Base-by-base conservation (phyloP, 2,113 vertebrate genomes). In the Saccopteryx leptura region DNA sequence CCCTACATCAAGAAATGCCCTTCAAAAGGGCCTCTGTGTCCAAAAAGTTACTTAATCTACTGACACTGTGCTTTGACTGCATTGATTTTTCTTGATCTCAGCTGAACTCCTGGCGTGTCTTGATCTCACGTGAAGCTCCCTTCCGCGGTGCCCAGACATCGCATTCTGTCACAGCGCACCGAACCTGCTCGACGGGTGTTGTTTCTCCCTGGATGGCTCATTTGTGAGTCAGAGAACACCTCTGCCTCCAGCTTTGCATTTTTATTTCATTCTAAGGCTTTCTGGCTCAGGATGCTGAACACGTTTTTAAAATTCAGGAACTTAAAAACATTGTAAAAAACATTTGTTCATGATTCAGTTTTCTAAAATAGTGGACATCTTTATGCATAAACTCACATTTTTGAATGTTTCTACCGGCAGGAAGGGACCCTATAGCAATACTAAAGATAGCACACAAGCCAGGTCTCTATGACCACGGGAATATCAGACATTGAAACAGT, bases 141-240 rank as follows among this genome's bases (percentile, higher is more conserved):
- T 56, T 33, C 4, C 0, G 8, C 56, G 81, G 56, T 17, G 13
- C 56, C 63, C 66, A 46, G 85, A 66, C 21, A 66, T 28, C 39
- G 54, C 50, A 7, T 50, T 68, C 50, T 58, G 50, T 54, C 18
- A 56, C 31, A 75, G 69, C 82, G 31, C 1, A 33, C 9, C 65
- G 17, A 91, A 90, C 95, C 76, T 86, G 97, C 52, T 75, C 2
- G 58, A 80, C 86, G 3, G 91, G 94, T 94, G 26, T 28, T 18
- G 17, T 65, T 26, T 52, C 63, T 19, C 33, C 75, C 92, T 68
- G 90, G 23, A 11, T 71, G 61, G 48, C n/a, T 86, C 10, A 10
- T 8, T 66, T 18, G 13, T 71, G 87, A 89, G 89, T 96, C 95
- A 96, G 54, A 79, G 46, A 66, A 83, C 82, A 52, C 23, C 9